These are phyloP conservation scores for Botrylloides violaceus DNA, from an alignment of 23 tunicate genomes.

Conservation along the genomic window DNA sequence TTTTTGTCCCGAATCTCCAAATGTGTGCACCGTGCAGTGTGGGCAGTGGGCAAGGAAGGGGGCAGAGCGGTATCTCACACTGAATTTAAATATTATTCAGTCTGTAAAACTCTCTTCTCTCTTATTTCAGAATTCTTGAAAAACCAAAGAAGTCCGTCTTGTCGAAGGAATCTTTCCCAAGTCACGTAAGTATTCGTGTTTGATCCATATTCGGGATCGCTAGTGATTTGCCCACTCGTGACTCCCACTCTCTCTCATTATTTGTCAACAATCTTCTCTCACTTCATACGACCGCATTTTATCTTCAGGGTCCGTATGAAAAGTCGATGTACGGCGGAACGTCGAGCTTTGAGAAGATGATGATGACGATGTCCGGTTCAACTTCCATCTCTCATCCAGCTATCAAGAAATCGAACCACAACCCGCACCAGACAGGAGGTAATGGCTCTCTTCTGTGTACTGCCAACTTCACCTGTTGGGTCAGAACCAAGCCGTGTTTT, in stretches of 20 bases:
- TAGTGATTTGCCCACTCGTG: not conserved
- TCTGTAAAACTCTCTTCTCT: not conserved
- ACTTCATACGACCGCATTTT: not conserved
- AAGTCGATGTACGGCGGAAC: slow-evolving; percentile 57
- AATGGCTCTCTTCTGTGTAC: no score
- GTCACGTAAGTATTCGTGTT: not conserved
- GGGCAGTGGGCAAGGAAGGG: no score
- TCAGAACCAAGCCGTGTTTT: no score
- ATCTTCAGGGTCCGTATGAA: slow-evolving; percentile 47
- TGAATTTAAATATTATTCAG: not conserved
- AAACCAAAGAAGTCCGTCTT: slow-evolving; percentile 10
- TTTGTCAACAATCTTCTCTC: not conserved
- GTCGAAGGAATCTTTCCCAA: slow-evolving; percentile 18
- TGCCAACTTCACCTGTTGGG: no score
- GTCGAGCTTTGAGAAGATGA: slow-evolving; percentile 87
- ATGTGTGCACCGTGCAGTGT: no score
- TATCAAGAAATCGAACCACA: slow-evolving; percentile 48
- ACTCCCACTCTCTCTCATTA: not conserved
- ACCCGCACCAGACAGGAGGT: slow-evolving; percentile 11
- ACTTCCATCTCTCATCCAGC: slow-evolving; percentile 88
- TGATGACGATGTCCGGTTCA: slow-evolving; percentile 79
- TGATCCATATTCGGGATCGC: not conserved
- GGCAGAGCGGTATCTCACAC: no score
- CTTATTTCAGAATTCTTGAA: slow-evolving; percentile 6
- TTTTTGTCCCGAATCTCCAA: no score